Base-by-base conservation (phyloP, 2,113 vertebrate species). In the Misgurnus mizolepis region DNA sequence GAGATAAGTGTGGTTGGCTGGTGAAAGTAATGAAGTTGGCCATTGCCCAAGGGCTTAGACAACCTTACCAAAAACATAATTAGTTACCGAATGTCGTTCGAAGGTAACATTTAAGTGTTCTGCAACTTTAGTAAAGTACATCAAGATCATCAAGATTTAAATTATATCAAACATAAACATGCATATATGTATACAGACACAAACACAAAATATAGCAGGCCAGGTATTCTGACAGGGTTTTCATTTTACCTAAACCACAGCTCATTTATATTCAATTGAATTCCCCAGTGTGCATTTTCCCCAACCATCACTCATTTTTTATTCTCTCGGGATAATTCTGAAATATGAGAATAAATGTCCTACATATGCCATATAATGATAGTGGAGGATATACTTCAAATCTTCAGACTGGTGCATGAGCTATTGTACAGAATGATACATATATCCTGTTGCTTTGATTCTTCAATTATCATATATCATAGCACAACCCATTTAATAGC, bases 1-100 rank as follows among this genome's bases (percentile, higher is more conserved):
- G 73, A 76, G 73, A 76, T 76, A 50, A 22, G 15, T 67, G 75
- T 18, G 49, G 22, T 55, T 67, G 45, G 45, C 15, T 62, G 22
- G 60, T 34, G 45, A 66, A 66, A 4, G 62, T 77, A 77, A 66
- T 66, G 17, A 77, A 27, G 18, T 34, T 76, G 27, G 60, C 73
- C 43, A 4, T 3, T 50, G 45, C 62, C 62, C 34, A 66, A 40
- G 11, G 4, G 10, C 47, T 49, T 55, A 41, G 61, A 34, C 14
- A 8, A 76, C 73, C 8, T 45, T 40, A 62, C 14, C 18, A 49
- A 47, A 53, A 66, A 76, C 47, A 76, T 49, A 75, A 62, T 65
- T 34, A 47, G 18, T 62, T 76, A 66, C 9, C 39, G 27, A 62
- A 34, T 75, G 12, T 45, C 58, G 62, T 64, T 75, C 43, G 47